These are phyloP conservation scores for Sclerurus mexicanus DNA, from an alignment of 2,113 vertebrate genomes.

Conservation along the genomic window DNA sequence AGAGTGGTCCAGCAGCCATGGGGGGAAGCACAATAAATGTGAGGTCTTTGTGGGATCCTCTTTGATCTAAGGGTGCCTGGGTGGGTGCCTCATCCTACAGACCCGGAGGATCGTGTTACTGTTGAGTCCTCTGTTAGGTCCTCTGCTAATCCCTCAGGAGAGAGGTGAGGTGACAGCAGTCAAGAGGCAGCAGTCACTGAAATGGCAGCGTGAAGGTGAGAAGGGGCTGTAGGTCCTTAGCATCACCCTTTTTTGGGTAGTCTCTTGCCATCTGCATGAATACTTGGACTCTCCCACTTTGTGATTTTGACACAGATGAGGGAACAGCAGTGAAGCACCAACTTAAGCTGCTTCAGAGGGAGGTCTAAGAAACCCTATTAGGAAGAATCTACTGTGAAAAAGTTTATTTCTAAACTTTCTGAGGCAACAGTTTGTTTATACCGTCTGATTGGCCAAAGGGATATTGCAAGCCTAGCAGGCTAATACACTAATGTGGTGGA, in stretches of 20 bases:
- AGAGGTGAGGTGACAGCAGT: not conserved
- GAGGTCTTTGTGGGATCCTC: not conserved
- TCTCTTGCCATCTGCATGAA: not conserved
- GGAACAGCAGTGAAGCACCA: not conserved
- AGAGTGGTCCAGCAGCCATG: not conserved
- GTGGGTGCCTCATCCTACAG: not conserved
- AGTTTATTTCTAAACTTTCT: not conserved
- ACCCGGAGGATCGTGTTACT: not conserved
- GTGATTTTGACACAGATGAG: not conserved
- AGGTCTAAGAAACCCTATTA: not conserved
- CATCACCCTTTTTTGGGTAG: not conserved
- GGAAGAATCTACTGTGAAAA: not conserved
- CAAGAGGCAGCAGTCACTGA: not conserved
- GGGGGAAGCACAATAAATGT: not conserved
- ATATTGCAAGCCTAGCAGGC: not conserved
- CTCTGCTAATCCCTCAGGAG: not conserved
- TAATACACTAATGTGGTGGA: not conserved
- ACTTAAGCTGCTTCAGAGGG: not conserved
- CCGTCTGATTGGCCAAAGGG: not conserved
- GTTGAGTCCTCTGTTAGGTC: not conserved
- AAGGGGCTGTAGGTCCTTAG: not conserved
- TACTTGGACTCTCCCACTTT: not conserved
- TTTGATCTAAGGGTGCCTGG: not conserved
- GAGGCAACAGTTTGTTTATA: not conserved
- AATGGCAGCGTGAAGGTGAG: not conserved